phyloP scores from a whole-genome alignment of 2,113 vertebrate genomes.

The Cercocebus atys region DNA sequence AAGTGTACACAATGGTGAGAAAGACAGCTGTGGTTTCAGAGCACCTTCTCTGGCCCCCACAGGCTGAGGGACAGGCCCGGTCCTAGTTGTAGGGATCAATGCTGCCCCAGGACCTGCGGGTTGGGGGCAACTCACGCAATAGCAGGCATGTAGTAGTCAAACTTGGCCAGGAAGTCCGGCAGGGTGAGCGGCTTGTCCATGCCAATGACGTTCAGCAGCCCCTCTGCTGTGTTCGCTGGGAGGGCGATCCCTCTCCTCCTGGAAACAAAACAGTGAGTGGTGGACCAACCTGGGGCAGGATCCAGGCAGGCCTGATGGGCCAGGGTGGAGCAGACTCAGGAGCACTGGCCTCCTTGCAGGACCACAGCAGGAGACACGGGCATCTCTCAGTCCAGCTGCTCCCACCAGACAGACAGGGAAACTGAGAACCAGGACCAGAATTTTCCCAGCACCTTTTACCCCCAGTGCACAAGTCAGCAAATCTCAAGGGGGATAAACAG shows the following conservation, averaged over 20 bases:
- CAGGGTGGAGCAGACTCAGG: too few species aligned
- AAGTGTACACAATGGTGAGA: fast-evolving
- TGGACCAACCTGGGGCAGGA: not conserved
- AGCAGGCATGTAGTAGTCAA: constrained; percentile 92
- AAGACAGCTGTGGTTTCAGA: not conserved
- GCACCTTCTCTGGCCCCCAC: too few species aligned
- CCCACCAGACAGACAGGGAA: not conserved
- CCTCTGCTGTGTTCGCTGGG: constrained; percentile 78
- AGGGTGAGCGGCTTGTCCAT: constrained; percentile 85
- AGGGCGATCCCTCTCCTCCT: constrained; percentile 90
- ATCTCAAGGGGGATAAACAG: not conserved
- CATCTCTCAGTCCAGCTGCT: not conserved
- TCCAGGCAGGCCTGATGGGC: not conserved
- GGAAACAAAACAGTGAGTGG: not conserved
- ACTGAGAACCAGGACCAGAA: not conserved
- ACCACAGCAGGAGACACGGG: not conserved
- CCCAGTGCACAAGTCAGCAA: not conserved
- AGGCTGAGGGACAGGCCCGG: too few species aligned
- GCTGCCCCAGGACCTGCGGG: not conserved
- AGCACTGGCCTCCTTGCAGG: not conserved
- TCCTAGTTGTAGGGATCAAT: fast-evolving
- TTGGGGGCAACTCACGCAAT: constrained; percentile 90
- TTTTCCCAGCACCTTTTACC: not conserved
- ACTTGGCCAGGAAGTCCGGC: constrained; percentile 89
- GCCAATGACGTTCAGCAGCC: constrained; percentile 81